Base-by-base conservation (phyloP, 2,888 invertebrate species). In the Eupeodes luniger region DNA sequence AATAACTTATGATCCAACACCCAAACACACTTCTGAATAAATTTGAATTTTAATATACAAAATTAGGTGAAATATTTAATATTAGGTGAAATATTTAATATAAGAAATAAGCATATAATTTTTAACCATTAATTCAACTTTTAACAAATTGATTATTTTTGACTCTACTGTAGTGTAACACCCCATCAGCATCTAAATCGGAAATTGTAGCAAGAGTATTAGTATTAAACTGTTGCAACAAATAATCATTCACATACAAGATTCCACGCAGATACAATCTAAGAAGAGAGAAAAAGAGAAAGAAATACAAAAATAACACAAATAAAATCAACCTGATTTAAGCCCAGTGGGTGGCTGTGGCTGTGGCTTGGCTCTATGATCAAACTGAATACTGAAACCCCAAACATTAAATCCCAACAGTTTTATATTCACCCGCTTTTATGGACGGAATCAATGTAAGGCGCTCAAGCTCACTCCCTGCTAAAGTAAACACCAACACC, bases 211-310 rank as follows among this genome's bases (percentile, higher is more conserved):
- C 75, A 80, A 77, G 67, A 78, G 19, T 74, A 81, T 67, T 81
- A 78, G 19, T 74, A 81, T 67, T 81, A 81, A 88, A 88, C 78
- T 85, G 78, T 85, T 88, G 81, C 85, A 78, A 85, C 78, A 81
- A 72, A 81, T 85, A 78, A 85, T 66, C 85, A 85, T 66, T 74
- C 74, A 51, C 69, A 80, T 74, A 77, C 62, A 7, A 40, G 9
- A 27, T 27, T 27, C 27, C 55, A 62, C 62, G 81, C 59, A 87
- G 72, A 57, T 70, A 74, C 61, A 16, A 61, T 7, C 51, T 14
- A 44, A 72, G 4, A 36, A 59, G 53, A 76, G 53, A 7, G 66
- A 77, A 40, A 62, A 40, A 62, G 77, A 81, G 80, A 74, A 57
- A 62, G 9, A 16, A 55, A n/a, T 12, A 9, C 57, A 53, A 49